Evolutionary conservation across 2,888 invertebrate species (phyloP).

Genomic region (Orchesellides sinensis): DNA sequence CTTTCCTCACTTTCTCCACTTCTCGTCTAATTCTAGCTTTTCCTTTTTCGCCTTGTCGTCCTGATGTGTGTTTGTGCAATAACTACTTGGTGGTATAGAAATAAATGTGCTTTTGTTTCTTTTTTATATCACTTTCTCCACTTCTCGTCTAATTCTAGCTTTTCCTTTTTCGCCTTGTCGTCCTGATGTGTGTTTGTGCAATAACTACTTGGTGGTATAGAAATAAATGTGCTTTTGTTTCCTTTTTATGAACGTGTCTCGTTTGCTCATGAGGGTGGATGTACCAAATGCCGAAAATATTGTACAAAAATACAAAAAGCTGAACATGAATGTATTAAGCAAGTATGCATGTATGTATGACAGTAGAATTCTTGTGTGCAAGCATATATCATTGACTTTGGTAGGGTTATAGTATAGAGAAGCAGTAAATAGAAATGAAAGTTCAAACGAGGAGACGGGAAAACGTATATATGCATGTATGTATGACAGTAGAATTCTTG

Average conservation of each 20-base stretch:
- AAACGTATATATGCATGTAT: conserved; percentile 46
- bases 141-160: too few species aligned
- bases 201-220: neutral
- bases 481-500: neutral
- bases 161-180: too few species aligned
- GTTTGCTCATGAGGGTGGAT: too few species aligned
- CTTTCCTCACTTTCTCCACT: neutral
- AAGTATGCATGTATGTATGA: neutral
- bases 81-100: conserved; percentile 50
- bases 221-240: neutral
- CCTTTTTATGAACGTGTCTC: neutral
- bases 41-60: neutral
- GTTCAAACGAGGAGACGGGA: conserved; percentile 72
- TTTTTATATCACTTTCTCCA: conserved; percentile 52
- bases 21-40: conserved; percentile 6
- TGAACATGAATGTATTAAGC: too few species aligned
- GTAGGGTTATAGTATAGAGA: neutral
- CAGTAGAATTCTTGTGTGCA: neutral
- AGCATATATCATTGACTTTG: conserved; percentile 39
- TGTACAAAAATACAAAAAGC: too few species aligned
- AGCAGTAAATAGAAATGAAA: conserved; percentile 69
- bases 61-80: conserved; percentile 12
- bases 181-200: neutral
- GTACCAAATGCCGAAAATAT: too few species aligned
- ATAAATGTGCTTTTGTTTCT: conserved; percentile 73